Conservation (phyloP, 2,113 vertebrate genomes). For the Amphilophus citrinellus region DNA sequence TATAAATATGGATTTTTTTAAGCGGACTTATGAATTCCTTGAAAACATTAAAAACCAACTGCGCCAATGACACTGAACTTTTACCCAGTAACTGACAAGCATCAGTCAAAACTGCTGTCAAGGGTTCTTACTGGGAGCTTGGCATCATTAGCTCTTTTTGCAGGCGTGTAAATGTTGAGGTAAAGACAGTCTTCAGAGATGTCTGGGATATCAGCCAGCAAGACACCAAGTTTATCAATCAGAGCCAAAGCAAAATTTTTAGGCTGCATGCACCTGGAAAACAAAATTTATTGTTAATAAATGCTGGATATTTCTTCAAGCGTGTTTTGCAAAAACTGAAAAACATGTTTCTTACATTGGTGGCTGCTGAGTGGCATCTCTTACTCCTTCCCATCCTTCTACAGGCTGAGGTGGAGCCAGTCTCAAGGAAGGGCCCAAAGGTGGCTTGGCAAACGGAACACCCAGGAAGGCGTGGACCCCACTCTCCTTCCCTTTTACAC, state of each 20-base stretch:
- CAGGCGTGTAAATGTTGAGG: constrained; percentile 81
- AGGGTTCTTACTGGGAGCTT: constrained; percentile 78
- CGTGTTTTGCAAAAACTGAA: neutral
- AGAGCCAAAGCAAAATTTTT: rapidly evolving
- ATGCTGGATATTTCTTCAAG: neutral
- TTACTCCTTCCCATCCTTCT: constrained; percentile 83
- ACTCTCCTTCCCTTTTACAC: constrained; percentile 75
- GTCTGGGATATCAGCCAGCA: constrained; percentile 20
- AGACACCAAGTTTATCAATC: rapidly evolving
- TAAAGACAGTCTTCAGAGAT: constrained; percentile 84
- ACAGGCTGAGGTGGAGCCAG: constrained; percentile 84
- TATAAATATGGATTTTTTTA: too few relatives aligned
- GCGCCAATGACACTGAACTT: too few relatives aligned
- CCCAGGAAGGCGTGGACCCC: constrained; percentile 82
- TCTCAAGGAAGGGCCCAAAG: constrained; percentile 81
- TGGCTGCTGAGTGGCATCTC: constrained; percentile 83
- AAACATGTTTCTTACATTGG: constrained; percentile 76
- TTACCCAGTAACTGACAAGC: too few relatives aligned
- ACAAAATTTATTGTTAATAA: neutral
- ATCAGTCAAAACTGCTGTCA: neutral
- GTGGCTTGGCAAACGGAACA: constrained; percentile 89
- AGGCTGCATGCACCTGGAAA: constrained; percentile 77
- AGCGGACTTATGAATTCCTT: too few relatives aligned
- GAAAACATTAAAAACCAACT: too few relatives aligned
- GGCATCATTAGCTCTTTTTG: constrained; percentile 56